Evolutionary conservation across 2,113 vertebrate genomes (phyloP).

Genomic region (Ranitomeya imitator): DNA sequence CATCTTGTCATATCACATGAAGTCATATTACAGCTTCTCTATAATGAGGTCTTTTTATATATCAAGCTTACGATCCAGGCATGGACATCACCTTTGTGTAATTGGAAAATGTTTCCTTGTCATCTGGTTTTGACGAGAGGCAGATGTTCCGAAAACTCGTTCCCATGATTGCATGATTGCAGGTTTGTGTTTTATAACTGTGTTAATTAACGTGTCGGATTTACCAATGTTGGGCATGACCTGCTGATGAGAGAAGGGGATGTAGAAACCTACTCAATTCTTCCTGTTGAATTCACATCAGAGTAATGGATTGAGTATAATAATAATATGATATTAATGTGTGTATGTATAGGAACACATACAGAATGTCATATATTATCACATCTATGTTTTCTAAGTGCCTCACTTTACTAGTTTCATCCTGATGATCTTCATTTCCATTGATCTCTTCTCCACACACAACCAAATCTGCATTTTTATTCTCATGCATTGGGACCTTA

Average conservation of each 20-base stretch:
- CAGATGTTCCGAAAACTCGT: not conserved
- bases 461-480: too few species aligned
- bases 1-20: conserved; percentile 15
- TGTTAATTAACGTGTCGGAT: conserved; percentile 41
- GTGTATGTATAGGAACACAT: too few species aligned
- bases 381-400: too few species aligned
- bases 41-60: conserved; percentile 16
- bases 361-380: too few species aligned
- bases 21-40: conserved; percentile 18
- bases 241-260: not conserved
- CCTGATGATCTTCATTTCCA: too few species aligned
- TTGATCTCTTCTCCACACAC: not conserved
- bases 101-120: conserved; percentile 41
- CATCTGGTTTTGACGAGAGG: conserved; percentile 30
- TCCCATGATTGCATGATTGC: not conserved
- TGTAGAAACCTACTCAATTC: not conserved
- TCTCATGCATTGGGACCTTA: too few species aligned
- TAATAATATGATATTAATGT: not conserved
- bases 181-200: conserved; percentile 23
- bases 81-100: conserved; percentile 27
- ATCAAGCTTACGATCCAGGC: conserved; percentile 7
- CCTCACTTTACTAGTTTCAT: not conserved
- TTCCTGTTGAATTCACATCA: not conserved
- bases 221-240: conserved; percentile 1
- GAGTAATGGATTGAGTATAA: too few species aligned